Evolutionary conservation across 2,797 vertebrate species (phyloP).

Genomic region (Sebastes matsubarae): DNA sequence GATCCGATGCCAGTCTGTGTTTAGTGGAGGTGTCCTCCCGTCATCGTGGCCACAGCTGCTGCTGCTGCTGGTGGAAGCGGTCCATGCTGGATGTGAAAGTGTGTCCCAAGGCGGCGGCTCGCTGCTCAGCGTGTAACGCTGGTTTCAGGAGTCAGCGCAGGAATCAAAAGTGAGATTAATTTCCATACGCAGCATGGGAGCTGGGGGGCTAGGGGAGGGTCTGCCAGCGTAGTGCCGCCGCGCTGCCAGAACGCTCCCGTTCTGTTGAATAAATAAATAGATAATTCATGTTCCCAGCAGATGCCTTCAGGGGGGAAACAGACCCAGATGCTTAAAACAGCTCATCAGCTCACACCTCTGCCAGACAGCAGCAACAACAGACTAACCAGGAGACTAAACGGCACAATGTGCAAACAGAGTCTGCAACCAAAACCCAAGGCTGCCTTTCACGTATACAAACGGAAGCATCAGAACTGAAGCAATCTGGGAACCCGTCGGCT

Average conservation of each 20-base stretch:
- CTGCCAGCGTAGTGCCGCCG: conserved; percentile 33
- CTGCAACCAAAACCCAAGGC: background rate
- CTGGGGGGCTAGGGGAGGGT: background rate
- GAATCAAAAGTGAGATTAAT: conserved; percentile 70
- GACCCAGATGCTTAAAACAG: conserved; percentile 62
- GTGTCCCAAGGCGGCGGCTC: conserved; percentile 31
- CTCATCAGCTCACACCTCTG: conserved; percentile 58
- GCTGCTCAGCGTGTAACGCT: conserved; percentile 35
- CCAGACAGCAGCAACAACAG: conserved; percentile 66
- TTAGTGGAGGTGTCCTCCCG: background rate
- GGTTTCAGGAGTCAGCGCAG: conserved; percentile 35
- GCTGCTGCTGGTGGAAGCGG: background rate
- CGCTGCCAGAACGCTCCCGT: conserved; percentile 61
- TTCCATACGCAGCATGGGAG: conserved; percentile 73
- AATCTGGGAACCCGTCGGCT: background rate
- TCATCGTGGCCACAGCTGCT: conserved; percentile 9
- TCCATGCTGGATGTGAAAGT: conserved; percentile 32
- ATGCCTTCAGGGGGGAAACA: conserved; percentile 50
- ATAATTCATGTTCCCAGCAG: conserved; percentile 63
- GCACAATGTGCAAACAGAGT: background rate
- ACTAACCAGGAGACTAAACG: background rate
- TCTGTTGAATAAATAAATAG: conserved; percentile 78
- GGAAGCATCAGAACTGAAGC: background rate
- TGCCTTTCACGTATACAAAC: background rate
- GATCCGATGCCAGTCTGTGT: background rate